Evolutionary conservation across 1,140 invertebrate species (phyloP).

Genomic region (Coptotermes formosanus): DNA sequence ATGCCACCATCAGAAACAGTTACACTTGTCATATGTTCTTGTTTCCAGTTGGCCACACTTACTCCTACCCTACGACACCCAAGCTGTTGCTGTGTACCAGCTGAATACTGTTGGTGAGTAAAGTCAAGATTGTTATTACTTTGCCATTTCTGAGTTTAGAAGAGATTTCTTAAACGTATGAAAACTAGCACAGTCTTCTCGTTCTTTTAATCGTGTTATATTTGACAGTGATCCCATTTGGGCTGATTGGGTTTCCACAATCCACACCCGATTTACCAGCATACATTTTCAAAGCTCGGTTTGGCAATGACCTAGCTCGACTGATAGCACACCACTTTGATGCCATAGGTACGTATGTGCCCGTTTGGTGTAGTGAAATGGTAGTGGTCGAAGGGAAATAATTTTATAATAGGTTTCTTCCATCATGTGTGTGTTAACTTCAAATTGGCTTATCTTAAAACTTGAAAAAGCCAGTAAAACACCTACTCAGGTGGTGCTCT

Average conservation of each 20-base stretch:
- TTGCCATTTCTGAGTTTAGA: background rate
- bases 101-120: slow-evolving; percentile 20
- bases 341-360: background rate
- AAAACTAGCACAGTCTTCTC: too few species aligned
- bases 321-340: slow-evolving; percentile 2
- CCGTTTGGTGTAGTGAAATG: background rate
- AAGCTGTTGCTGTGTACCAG: background rate
- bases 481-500: too few species aligned
- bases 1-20: too few species aligned
- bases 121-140: background rate
- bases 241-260: slow-evolving; percentile 2
- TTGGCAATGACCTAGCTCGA: background rate
- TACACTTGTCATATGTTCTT: background rate
- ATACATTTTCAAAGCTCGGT: background rate
- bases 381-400: background rate
- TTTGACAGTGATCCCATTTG: background rate
- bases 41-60: slow-evolving; percentile 13
- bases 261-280: background rate
- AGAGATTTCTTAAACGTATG: background rate
- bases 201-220: background rate
- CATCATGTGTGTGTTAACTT: too few species aligned
- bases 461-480: too few species aligned
- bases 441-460: too few species aligned
- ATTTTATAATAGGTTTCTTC: too few species aligned
- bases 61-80: background rate